Conservation (phyloP, 2,888 invertebrate species). For the Hartigia nigra region DNA sequence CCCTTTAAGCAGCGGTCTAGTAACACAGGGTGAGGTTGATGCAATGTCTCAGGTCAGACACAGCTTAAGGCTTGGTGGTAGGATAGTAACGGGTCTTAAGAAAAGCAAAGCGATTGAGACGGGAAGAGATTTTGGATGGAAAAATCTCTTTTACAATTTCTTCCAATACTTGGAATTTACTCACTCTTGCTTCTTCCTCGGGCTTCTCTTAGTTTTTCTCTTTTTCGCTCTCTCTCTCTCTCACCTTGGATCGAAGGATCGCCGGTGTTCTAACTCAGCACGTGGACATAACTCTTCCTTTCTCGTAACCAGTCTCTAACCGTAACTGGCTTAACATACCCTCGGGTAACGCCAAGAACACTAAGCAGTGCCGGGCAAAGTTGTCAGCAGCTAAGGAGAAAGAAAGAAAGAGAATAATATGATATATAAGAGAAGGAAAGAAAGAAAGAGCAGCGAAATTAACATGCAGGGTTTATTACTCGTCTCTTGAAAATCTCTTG, state of each 20-base stretch:
- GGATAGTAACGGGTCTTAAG: not conserved
- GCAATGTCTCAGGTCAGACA: not conserved
- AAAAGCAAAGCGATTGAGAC: not conserved
- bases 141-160: not conserved
- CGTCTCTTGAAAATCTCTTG: not conserved
- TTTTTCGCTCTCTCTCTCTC: slow-evolving; percentile 1
- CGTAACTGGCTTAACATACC: slow-evolving; percentile 45
- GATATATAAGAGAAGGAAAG: not conserved
- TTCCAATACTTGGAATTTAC: too few species aligned
- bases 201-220: slow-evolving; percentile 13
- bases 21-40: not conserved
- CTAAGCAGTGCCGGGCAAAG: slow-evolving; percentile 3
- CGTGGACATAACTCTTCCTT: not conserved
- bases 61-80: not conserved
- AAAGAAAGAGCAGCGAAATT: not conserved
- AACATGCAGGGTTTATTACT: not conserved
- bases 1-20: not conserved
- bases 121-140: not conserved
- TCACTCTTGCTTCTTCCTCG: slow-evolving; percentile 18
- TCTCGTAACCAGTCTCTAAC: slow-evolving; percentile 24
- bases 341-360: slow-evolving; percentile 44
- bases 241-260: not conserved
- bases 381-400: slow-evolving; percentile 19
- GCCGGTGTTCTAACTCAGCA: not conserved
- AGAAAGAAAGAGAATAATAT: slow-evolving; percentile 20